Base-by-base conservation (phyloP, 2,797 vertebrate genomes). In the Bradypodion ventrale region DNA sequence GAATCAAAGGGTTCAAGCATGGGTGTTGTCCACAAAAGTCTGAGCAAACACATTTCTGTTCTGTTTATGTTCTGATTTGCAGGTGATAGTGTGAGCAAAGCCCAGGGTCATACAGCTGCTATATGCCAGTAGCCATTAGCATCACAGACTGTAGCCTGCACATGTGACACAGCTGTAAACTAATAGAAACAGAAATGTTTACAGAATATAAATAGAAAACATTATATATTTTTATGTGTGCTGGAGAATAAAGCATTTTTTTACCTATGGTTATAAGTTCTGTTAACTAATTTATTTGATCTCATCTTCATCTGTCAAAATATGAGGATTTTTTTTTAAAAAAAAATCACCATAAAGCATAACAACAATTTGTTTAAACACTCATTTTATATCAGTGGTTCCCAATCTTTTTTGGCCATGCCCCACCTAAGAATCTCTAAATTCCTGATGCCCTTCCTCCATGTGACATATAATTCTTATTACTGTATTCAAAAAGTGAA, bases 111-210 rank as follows among this genome's bases (percentile, higher is more conserved):
- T 40, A 52, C 46, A 56, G 65, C 37, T 69, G 65, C 65, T 69
- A 46, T 37, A 29, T 80, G 78, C 65, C 78, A 56, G 46, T 80
- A 69, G 65, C 49, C 65, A 80, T 80, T 52, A 69, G 15, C 78
- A 69, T 70, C 66, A 40, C 65, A 69, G 32, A 52, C 6, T 40
- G 25, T 40, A 56, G 32, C 25, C 78, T 80, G 78, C 37, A 29
- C 4, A 42, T 35, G 5, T 56, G 35, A 8, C 32, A 69, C 56
- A 62, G 35, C 35, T 19, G 65, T 37, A 80, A 23, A 25, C 1
- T 4, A 40, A 25, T 35, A 69, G 16, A 69, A 69, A 13, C 32
- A 80, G 65, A 80, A 52, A 56, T 44, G 27, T 44, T 63, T 63
- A 42, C 23, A 3, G 27, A 52, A 27, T 68, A 46, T 19, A 52